Percentiles rank a stretch among this genome's conserved stretches.
phyloP scores from a whole-genome alignment of 2,113 vertebrate genomes.

The Eurystomus gularis region DNA sequence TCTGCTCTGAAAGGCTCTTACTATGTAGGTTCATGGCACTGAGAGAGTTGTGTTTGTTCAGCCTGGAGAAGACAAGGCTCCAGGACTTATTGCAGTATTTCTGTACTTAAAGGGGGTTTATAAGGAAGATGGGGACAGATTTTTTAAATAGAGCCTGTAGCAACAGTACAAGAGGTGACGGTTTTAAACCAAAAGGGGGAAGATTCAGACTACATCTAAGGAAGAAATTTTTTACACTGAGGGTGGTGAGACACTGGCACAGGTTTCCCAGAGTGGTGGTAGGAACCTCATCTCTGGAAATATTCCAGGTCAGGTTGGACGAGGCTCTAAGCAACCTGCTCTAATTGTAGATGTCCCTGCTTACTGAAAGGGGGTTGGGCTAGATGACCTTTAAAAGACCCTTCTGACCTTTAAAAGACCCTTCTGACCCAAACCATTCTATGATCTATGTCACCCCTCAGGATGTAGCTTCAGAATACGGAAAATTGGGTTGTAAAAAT shows the following conservation, averaged over 20 bases:
- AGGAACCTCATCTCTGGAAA: neutral
- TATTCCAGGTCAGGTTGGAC: neutral
- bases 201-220: neutral
- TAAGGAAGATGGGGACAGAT: neutral
- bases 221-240: neutral
- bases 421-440: neutral
- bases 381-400: too few species aligned
- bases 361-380: fast-evolving
- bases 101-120: neutral
- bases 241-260: neutral
- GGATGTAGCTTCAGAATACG: neutral
- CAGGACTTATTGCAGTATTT: fast-evolving
- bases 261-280: neutral
- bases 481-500: neutral
- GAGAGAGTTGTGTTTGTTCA: neutral
- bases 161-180: fast-evolving
- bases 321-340: neutral
- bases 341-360: neutral
- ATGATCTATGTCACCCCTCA: neutral
- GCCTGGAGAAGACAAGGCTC: neutral
- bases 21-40: neutral
- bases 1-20: neutral
- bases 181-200: neutral
- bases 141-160: neutral
- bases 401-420: fast-evolving